Percentiles rank a stretch among this genome's conserved stretches.
Conservation (phyloP, 2,797 vertebrate genomes). For the Nyctibius grandis region DNA sequence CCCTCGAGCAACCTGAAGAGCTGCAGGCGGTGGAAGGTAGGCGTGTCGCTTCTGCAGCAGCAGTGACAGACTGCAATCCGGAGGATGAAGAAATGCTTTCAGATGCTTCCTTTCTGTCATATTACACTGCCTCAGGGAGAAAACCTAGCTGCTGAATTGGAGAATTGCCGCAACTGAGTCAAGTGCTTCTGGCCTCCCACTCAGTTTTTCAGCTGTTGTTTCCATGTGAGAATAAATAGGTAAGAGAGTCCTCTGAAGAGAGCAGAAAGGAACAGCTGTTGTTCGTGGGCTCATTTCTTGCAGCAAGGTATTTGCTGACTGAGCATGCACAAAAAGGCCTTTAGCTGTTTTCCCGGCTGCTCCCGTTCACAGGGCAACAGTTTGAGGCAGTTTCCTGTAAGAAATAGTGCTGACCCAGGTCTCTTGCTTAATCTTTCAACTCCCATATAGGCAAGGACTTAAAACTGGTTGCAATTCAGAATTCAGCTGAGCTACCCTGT, state of each 20-base stretch:
- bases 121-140: slow-evolving; percentile 32
- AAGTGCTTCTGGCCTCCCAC: slow-evolving; percentile 39
- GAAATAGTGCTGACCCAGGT: not conserved
- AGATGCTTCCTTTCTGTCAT: slow-evolving; percentile 51
- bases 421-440: slow-evolving; percentile 19
- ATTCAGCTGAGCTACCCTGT: not conserved
- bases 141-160: slow-evolving; percentile 31
- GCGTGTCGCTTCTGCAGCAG: slow-evolving; percentile 39
- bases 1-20: not conserved
- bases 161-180: slow-evolving; percentile 33
- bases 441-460: not conserved
- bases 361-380: not conserved
- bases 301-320: slow-evolving; percentile 23
- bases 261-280: not conserved
- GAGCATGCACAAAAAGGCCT: not conserved
- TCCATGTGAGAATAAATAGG: slow-evolving; percentile 36
- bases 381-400: not conserved
- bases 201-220: slow-evolving; percentile 21
- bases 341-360: not conserved
- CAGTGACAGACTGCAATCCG: slow-evolving; percentile 1
- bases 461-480: not conserved
- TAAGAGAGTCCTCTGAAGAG: slow-evolving; percentile 2
- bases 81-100: slow-evolving; percentile 41
- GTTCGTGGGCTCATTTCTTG: not conserved
- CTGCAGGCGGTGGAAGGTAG: not conserved